These are phyloP conservation scores for Ceratoteleas bidentatus DNA, from an alignment of 1,140 invertebrate genomes.

Conservation along the genomic window DNA sequence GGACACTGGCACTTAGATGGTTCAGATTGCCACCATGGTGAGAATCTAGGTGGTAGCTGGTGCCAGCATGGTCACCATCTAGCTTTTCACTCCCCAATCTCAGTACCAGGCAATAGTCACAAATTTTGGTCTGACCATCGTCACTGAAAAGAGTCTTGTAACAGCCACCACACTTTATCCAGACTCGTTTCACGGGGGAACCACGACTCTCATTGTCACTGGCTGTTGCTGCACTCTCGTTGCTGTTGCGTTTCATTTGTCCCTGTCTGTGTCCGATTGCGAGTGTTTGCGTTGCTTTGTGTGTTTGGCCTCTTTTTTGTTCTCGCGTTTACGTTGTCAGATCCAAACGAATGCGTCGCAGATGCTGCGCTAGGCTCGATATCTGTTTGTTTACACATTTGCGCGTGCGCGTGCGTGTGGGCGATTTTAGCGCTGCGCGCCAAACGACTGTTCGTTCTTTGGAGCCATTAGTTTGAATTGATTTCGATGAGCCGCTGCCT, in stretches of 20 bases:
- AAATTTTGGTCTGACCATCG: too few species aligned
- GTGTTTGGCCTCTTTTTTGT: constrained; percentile 37
- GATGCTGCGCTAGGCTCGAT: constrained; percentile 18
- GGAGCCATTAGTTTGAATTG: constrained; percentile 17
- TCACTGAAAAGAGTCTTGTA: not conserved
- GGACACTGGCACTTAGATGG: too few species aligned
- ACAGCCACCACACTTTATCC: not conserved
- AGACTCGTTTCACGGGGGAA: not conserved
- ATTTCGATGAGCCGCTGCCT: constrained; percentile 22
- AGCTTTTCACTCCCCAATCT: too few species aligned
- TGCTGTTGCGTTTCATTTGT: constrained; percentile 32
- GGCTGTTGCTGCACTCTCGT: constrained; percentile 37
- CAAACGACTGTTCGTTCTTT: constrained; percentile 16
- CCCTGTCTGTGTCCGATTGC: constrained; percentile 28
- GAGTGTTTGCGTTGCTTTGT: constrained; percentile 46
- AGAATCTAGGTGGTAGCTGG: too few species aligned
- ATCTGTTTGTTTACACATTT: not conserved
- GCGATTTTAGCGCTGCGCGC: constrained; percentile 9
- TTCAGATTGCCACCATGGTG: too few species aligned
- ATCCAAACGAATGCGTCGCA: constrained; percentile 6
- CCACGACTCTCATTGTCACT: constrained; percentile 33
- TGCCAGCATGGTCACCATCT: too few species aligned
- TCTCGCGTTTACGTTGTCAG: constrained; percentile 24
- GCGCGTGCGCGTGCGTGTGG: constrained; percentile 3
- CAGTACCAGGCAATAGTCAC: too few species aligned